phyloP scores from a whole-genome alignment of 2,888 invertebrate species.

The Apamea anceps region DNA sequence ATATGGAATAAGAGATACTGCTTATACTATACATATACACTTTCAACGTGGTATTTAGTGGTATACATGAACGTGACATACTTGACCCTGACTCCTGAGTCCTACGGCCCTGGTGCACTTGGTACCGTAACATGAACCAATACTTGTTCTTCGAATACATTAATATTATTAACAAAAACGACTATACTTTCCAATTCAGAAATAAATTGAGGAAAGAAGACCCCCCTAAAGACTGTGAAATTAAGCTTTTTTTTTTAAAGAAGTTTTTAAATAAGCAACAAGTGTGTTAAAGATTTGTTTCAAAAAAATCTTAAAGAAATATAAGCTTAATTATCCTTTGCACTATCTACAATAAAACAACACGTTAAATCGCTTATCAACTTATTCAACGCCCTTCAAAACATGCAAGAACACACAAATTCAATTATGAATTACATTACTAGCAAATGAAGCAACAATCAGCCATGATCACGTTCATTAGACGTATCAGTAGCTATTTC shows the following conservation, averaged over 20 bases:
- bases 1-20: slow-evolving; percentile 3
- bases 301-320: background rate
- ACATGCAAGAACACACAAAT: slow-evolving; percentile 22
- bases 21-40: background rate
- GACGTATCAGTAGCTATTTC: slow-evolving; percentile 36
- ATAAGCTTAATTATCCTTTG: background rate
- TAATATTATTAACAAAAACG: slow-evolving; percentile 3
- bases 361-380: background rate
- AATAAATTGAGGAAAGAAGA: background rate
- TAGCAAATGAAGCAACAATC: slow-evolving; percentile 20
- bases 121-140: slow-evolving; percentile 21
- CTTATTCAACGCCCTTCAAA: background rate
- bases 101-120: slow-evolving; percentile 10
- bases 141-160: slow-evolving; percentile 10
- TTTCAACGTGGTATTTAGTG: slow-evolving; percentile 7
- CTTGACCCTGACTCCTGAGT: slow-evolving; percentile 10
- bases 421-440: slow-evolving; percentile 19
- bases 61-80: slow-evolving; percentile 10
- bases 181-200: slow-evolving; percentile 9
- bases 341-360: background rate
- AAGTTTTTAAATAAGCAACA: too few species aligned
- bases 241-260: background rate
- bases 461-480: slow-evolving; percentile 9
- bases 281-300: background rate
- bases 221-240: background rate